Conservation (phyloP, 2,888 invertebrate species). For the Hydroisotoma schaefferi region DNA sequence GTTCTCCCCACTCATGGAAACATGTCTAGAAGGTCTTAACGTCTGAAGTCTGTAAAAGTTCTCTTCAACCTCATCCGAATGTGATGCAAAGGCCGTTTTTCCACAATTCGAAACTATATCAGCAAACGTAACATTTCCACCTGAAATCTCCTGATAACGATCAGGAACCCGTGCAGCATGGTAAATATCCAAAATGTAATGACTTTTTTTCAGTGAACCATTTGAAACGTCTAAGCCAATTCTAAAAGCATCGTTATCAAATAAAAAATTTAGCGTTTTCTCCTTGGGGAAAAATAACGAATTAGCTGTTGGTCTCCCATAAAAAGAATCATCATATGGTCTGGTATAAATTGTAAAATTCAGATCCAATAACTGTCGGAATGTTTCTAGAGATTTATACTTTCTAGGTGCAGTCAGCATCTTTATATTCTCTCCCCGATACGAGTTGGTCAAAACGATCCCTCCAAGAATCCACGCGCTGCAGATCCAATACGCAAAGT, state of each 20-base stretch:
- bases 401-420: background rate
- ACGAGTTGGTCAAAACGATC: background rate
- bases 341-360: background rate
- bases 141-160: background rate
- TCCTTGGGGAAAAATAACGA: too few relatives aligned
- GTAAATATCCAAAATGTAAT: background rate
- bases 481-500: background rate
- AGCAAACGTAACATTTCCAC: background rate
- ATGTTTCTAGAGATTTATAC: background rate
- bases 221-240: too few relatives aligned
- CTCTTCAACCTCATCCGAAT: background rate
- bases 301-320: too few relatives aligned
- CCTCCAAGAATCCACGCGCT: background rate
- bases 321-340: too few relatives aligned
- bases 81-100: background rate
- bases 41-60: background rate
- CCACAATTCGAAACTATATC: background rate
- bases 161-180: too few relatives aligned
- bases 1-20: background rate
- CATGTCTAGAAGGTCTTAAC: background rate
- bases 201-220: background rate
- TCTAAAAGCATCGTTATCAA: too few relatives aligned
- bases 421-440: background rate
- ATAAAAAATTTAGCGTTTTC: too few relatives aligned
- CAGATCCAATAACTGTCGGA: background rate